Conservation (phyloP, 2,888 invertebrate genomes). For the Drosophila borborema region DNA sequence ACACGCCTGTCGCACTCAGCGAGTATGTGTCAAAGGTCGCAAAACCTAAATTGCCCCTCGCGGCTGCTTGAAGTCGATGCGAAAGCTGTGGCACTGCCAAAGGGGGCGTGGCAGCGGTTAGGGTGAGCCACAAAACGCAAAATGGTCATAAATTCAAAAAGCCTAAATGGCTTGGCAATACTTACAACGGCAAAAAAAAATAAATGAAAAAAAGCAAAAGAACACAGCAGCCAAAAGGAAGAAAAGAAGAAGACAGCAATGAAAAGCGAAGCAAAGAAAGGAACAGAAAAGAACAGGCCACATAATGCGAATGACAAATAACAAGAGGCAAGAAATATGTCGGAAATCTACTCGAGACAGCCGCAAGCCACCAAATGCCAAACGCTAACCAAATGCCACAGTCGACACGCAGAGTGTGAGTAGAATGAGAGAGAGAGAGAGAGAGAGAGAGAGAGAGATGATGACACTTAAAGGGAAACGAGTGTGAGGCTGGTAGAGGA, state of each 20-base stretch:
- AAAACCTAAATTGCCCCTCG: conserved; percentile 61
- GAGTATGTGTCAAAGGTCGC: conserved; percentile 60
- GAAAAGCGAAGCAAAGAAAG: conserved; percentile 3
- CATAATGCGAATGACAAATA: conserved; percentile 76
- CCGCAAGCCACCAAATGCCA: conserved; percentile 59
- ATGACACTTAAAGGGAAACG: conserved; percentile 61
- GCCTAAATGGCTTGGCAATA: conserved; percentile 70
- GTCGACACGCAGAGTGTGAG: conserved; percentile 34
- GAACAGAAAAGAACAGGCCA: conserved; percentile 10
- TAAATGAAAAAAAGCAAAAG: conserved; percentile 20
- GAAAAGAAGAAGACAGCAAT: conserved; percentile 4
- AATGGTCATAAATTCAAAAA: conserved; percentile 78
- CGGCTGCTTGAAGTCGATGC: conserved; percentile 1
- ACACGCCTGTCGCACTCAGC: conserved; percentile 14
- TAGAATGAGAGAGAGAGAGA: conserved; percentile 13
- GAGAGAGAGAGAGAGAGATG: conserved; percentile 29
- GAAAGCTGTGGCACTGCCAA: not conserved
- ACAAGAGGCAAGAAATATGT: conserved; percentile 74
- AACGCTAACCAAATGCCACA: conserved; percentile 54
- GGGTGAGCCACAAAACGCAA: conserved; percentile 68
- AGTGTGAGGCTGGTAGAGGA: not conserved
- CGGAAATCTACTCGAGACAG: conserved; percentile 75
- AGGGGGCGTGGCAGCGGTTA: conserved; percentile 11
- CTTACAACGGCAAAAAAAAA: conserved; percentile 35
- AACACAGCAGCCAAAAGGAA: not conserved